Percentiles rank a stretch among this genome's conserved stretches.
phyloP scores from a whole-genome alignment of 2,113 vertebrate species.

The Festucalex cinctus region DNA sequence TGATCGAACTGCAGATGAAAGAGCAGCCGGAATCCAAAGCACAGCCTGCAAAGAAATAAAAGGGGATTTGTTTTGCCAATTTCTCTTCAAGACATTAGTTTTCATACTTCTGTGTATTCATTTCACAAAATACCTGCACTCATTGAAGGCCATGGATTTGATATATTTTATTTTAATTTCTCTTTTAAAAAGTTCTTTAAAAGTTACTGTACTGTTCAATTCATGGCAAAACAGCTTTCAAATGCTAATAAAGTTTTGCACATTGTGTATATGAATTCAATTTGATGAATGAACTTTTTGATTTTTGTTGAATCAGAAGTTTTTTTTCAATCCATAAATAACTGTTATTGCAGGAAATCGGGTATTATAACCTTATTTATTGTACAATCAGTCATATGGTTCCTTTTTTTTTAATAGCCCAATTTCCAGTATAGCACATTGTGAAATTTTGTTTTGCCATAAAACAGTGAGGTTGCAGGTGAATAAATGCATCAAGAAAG shows the following conservation, averaged over 20 bases:
- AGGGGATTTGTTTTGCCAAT: constrained; percentile 50
- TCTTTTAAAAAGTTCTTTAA: background rate
- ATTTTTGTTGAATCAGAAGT: background rate
- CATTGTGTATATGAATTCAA: constrained; percentile 14
- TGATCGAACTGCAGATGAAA: constrained; percentile 51
- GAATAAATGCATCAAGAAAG: background rate
- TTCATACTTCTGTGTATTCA: constrained; percentile 14
- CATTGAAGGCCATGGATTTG: background rate
- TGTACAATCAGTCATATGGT: background rate
- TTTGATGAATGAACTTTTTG: background rate
- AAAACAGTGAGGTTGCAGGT: background rate
- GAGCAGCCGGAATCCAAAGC: constrained; percentile 63
- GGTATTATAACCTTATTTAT: background rate
- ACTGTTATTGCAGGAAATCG: background rate
- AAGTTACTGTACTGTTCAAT: background rate
- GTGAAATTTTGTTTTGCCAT: background rate
- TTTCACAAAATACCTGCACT: background rate
- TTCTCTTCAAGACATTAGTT: constrained; percentile 53
- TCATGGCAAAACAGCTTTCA: constrained; percentile 13
- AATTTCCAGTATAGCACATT: background rate
- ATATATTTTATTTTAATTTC: background rate
- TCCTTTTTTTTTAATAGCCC: too few species aligned
- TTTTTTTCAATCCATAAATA: background rate
- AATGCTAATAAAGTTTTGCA: constrained; percentile 47
- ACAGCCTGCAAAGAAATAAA: constrained; percentile 49